These are phyloP conservation scores for Scomber colias DNA, from an alignment of 2,113 vertebrate species.

Conservation along the genomic window DNA sequence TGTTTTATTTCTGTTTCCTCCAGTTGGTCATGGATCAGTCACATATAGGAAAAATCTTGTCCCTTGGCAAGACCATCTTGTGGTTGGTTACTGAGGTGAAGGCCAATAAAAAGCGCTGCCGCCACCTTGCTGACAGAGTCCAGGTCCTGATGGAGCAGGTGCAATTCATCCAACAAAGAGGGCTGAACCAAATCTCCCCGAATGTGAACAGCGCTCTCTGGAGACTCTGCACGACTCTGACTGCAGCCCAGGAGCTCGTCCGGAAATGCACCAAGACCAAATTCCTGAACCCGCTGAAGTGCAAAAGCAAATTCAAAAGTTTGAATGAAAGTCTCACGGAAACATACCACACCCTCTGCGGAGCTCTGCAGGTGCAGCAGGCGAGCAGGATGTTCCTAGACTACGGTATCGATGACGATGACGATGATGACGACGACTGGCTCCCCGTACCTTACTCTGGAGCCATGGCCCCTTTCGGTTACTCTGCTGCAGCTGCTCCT, in stretches of 20 bases:
- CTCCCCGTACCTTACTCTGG: not conserved
- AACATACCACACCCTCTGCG: too few species aligned
- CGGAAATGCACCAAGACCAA: slow-evolving; percentile 4
- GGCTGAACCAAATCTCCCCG: not conserved
- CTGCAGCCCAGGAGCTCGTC: not conserved
- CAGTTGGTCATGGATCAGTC: not conserved
- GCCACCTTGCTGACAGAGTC: not conserved
- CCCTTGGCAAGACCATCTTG: not conserved
- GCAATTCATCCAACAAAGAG: not conserved
- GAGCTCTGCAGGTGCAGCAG: not conserved
- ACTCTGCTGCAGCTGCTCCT: not conserved
- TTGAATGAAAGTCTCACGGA: not conserved
- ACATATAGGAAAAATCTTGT: not conserved
- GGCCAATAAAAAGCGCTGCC: not conserved
- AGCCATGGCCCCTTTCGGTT: not conserved
- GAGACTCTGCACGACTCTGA: slow-evolving; percentile 5
- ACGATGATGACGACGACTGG: not conserved
- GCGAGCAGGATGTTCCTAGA: not conserved
- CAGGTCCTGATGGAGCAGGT: not conserved
- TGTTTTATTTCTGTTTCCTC: not conserved
- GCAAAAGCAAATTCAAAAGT: not conserved
- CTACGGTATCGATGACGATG: not conserved
- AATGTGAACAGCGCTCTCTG: not conserved
- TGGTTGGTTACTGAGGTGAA: not conserved
- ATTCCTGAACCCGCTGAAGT: not conserved